A percentile compares a stretch with the other conserved stretches of the same genome.
Evolutionary conservation across 2,797 vertebrate genomes (phyloP).

Genomic region (Urocyon cinereoargenteus): DNA sequence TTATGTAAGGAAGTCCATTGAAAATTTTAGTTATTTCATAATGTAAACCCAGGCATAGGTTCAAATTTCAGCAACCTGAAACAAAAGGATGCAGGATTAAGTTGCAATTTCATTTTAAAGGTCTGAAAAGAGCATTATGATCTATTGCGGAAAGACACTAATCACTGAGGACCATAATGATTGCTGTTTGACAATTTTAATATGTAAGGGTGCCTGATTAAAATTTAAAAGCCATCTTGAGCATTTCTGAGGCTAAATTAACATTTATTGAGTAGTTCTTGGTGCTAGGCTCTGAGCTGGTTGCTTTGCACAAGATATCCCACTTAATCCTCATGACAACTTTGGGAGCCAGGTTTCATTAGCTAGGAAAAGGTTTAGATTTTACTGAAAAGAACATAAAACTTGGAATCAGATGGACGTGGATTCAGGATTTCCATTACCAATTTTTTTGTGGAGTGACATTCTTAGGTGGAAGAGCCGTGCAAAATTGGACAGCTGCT

Average conservation of each 20-base stretch:
- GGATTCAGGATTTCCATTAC: neutral
- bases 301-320: slow-evolving; percentile 38
- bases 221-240: slow-evolving; percentile 80
- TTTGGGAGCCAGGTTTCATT: slow-evolving; percentile 52
- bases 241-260: slow-evolving; percentile 71
- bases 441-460: neutral
- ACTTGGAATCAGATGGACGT: neutral
- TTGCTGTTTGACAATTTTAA: slow-evolving; percentile 80
- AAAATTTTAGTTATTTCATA: slow-evolving; percentile 7
- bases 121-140: slow-evolving; percentile 67
- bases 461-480: neutral
- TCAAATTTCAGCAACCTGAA: slow-evolving; percentile 39
- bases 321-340: slow-evolving; percentile 56
- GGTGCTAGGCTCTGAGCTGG: neutral
- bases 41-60: neutral
- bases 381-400: slow-evolving; percentile 16
- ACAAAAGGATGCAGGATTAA: slow-evolving; percentile 67
- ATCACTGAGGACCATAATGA: slow-evolving; percentile 74
- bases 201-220: slow-evolving; percentile 77
- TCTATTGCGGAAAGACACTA: slow-evolving; percentile 54
- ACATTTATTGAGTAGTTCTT: slow-evolving; percentile 63
- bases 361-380: slow-evolving; percentile 30
- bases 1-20: neutral
- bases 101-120: slow-evolving; percentile 75
- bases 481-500: neutral